Evolutionary conservation across 2,888 invertebrate genomes (phyloP).

Genomic region (Pegoplata infirma): DNA sequence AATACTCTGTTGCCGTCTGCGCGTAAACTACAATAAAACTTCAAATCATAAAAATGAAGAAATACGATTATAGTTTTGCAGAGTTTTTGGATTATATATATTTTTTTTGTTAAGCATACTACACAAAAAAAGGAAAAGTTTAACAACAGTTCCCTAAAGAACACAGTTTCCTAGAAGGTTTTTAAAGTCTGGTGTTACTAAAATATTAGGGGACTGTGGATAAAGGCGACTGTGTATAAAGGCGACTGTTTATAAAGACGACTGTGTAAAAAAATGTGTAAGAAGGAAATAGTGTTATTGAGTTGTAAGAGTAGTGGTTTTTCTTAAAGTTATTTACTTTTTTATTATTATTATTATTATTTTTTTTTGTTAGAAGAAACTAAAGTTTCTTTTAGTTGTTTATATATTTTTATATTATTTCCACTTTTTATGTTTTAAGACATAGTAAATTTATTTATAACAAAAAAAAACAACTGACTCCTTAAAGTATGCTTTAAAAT

Average conservation of each 20-base stretch:
- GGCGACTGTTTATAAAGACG: too few relatives aligned
- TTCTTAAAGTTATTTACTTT: not conserved
- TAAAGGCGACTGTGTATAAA: too few relatives aligned
- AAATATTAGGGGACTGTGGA: too few relatives aligned
- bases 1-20: conserved; percentile 4
- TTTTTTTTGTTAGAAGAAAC: not conserved
- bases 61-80: conserved; percentile 56
- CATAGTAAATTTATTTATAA: conserved; percentile 9
- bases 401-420: conserved; percentile 13
- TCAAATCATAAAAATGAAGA: conserved; percentile 61
- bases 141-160: not conserved
- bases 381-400: not conserved
- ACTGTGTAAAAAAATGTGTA: too few relatives aligned
- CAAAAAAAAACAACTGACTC: not conserved
- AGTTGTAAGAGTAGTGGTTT: not conserved
- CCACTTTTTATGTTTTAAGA: not conserved
- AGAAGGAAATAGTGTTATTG: too few relatives aligned
- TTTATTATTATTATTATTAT: too few relatives aligned
- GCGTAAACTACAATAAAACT: conserved; percentile 55
- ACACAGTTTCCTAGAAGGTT: not conserved
- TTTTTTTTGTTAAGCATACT: not conserved
- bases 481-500: conserved; percentile 9
- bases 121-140: not conserved
- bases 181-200: too few relatives aligned
- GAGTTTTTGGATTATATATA: conserved; percentile 18